Conservation (phyloP, 2,888 invertebrate genomes). For the Spialia ferax region DNA sequence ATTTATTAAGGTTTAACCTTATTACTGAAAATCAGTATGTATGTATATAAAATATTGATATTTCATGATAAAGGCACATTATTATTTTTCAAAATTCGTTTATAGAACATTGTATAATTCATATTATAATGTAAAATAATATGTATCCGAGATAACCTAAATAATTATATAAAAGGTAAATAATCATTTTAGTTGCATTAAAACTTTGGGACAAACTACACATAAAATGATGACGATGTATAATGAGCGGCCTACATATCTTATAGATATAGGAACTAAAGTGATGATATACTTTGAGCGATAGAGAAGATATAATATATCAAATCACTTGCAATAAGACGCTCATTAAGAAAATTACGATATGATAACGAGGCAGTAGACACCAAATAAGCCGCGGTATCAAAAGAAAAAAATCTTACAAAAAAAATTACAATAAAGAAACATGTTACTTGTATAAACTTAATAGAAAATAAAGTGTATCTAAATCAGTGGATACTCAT, state of each 20-base stretch:
- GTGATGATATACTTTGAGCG: conserved; percentile 7
- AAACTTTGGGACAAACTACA: neutral
- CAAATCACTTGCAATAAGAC: neutral
- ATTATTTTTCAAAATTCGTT: conserved; percentile 6
- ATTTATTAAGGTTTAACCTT: too few relatives aligned
- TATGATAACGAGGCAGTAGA: neutral
- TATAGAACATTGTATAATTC: too few relatives aligned
- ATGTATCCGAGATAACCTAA: neutral
- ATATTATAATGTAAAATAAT: neutral
- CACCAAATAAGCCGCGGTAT: neutral
- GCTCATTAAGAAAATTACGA: too few relatives aligned
- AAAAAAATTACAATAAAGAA: neutral
- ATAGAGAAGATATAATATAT: neutral
- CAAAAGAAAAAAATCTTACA: neutral
- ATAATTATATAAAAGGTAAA: neutral
- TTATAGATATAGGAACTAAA: conserved; percentile 27
- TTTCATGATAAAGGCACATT: neutral
- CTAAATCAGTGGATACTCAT: conserved; percentile 6
- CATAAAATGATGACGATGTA: neutral
- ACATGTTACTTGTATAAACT: neutral
- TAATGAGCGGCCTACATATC: conserved; percentile 15
- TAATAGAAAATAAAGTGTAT: neutral
- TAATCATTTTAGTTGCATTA: too few relatives aligned
- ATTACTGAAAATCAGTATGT: too few relatives aligned
- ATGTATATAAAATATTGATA: too few relatives aligned